Evolutionary conservation across 2,113 vertebrate genomes (phyloP).

Genomic region (Chiloscyllium plagiosum): DNA sequence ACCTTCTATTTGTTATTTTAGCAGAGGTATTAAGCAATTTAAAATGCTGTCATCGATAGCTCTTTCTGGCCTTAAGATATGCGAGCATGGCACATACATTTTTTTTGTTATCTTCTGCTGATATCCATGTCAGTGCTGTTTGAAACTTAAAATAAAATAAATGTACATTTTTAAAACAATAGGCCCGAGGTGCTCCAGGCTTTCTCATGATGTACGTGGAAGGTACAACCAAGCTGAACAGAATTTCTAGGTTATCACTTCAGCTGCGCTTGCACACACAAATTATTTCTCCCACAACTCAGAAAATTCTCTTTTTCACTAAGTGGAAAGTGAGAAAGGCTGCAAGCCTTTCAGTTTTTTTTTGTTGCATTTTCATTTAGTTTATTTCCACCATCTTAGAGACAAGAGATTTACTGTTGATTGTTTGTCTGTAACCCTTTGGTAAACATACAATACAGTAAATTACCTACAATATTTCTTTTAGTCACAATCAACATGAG

Average conservation of each 20-base stretch:
- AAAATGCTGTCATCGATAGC: neutral
- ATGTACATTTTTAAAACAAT: neutral
- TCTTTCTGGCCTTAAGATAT: neutral
- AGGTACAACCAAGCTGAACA: neutral
- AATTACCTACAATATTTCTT: neutral
- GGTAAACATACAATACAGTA: neutral
- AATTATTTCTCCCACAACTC: neutral
- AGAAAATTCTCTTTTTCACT: neutral
- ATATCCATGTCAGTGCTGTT: neutral
- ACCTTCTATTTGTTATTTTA: neutral
- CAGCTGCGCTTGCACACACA: neutral
- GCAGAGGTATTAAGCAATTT: neutral
- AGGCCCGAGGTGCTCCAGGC: too few relatives aligned
- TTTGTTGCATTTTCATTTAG: neutral
- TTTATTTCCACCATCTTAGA: neutral
- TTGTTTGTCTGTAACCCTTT: neutral
- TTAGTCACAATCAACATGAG: neutral
- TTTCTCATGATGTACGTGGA: neutral
- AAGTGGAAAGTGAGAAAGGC: neutral
- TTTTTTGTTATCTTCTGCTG: neutral
- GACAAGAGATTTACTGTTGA: neutral
- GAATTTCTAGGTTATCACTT: neutral
- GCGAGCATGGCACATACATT: neutral
- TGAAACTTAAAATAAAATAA: neutral
- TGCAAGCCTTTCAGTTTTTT: neutral